These are phyloP conservation scores for Synergus itoensis DNA, from an alignment of 2,888 invertebrate species.

Conservation along the genomic window DNA sequence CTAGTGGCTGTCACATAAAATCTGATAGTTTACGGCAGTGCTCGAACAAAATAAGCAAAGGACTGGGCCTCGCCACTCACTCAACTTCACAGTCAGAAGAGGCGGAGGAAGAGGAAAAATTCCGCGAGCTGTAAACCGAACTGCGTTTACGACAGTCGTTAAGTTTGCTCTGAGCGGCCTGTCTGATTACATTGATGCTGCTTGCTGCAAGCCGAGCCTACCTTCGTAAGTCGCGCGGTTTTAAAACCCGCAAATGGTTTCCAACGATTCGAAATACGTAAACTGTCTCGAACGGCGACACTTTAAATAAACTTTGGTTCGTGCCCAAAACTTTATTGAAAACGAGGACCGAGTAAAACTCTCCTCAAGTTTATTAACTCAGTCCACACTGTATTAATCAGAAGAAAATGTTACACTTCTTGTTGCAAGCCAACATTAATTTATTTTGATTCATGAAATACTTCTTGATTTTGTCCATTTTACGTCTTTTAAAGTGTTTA, in stretches of 20 bases:
- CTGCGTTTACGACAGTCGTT: constrained; percentile 73
- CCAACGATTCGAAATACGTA: constrained; percentile 27
- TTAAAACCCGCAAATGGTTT: constrained; percentile 37
- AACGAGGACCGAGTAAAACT: background rate
- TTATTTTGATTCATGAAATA: too few species aligned
- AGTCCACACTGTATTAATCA: background rate
- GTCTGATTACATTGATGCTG: constrained; percentile 50
- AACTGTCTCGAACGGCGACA: constrained; percentile 28
- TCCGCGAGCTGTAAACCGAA: constrained; percentile 53
- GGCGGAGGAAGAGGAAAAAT: constrained; percentile 55
- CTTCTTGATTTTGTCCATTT: too few species aligned
- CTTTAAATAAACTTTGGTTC: constrained; percentile 39
- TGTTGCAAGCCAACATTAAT: too few species aligned
- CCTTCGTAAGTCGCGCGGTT: constrained; percentile 38
- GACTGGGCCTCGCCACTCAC: constrained; percentile 42
- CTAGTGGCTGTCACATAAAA: constrained; percentile 45
- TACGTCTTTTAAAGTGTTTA: too few species aligned
- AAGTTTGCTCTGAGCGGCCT: constrained; percentile 62
- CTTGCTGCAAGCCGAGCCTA: constrained; percentile 40
- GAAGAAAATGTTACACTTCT: background rate
- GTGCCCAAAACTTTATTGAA: constrained; percentile 25
- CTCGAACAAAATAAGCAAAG: constrained; percentile 50
- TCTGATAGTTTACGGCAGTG: constrained; percentile 45
- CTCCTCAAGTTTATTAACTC: constrained; percentile 9
- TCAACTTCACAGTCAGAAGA: constrained; percentile 22